Conservation (phyloP, 1,140 invertebrate genomes). For the Danaus plexippus region DNA sequence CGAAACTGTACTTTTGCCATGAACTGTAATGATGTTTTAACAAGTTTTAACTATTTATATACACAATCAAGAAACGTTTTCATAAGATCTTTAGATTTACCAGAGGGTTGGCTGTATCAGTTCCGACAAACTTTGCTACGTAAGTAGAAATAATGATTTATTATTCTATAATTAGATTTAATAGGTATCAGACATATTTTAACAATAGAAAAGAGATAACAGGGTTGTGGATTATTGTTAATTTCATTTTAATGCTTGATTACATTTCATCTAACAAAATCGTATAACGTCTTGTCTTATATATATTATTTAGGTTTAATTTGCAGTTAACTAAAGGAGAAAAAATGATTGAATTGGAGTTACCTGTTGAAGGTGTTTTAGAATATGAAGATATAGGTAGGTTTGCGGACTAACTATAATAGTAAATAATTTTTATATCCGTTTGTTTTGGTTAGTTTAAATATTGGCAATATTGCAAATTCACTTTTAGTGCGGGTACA, state of each 20-base stretch:
- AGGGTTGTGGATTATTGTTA: slow-evolving; percentile 31
- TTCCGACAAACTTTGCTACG: slow-evolving; percentile 18
- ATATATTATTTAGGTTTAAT: slow-evolving; percentile 6
- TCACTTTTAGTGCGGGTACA: no score
- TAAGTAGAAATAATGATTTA: no score
- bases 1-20: slow-evolving; percentile 26
- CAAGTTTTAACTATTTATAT: slow-evolving; percentile 40
- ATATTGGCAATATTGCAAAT: no score
- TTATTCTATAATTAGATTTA: no score
- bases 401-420: not conserved
- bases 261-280: not conserved
- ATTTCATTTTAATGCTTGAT: not conserved
- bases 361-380: slow-evolving; percentile 8
- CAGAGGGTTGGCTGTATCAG: slow-evolving; percentile 41
- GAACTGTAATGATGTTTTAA: slow-evolving; percentile 36
- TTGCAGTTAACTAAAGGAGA: slow-evolving; percentile 12
- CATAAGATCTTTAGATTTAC: slow-evolving; percentile 43
- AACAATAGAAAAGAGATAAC: no score
- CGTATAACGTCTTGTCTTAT: not conserved
- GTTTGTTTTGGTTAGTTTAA: no score
- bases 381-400: slow-evolving; percentile 10
- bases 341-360: slow-evolving; percentile 17
- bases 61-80: slow-evolving; percentile 37
- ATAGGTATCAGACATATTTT: no score
- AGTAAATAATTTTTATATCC: not conserved